Conservation (phyloP, 2,113 vertebrate genomes). For the cat (Felis catus) region F.catus_Fca126_mat1.0 CM031413.1:88277001-88277500, state of each 20-base stretch:
- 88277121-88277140: not conserved
- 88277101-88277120: not conserved
- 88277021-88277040: not conserved
- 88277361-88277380: not conserved
- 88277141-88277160: not conserved
- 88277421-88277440: rapidly evolving
- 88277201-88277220: not conserved
- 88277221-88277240: not conserved
- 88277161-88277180: not conserved
- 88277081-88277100: not conserved
- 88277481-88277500: not conserved
- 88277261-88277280: not conserved
- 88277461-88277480: not conserved
- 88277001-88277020: not conserved
- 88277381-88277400: not conserved
- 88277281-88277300: not conserved
- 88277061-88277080: not conserved
- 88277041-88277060: not conserved
- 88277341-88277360: not conserved
- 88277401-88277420: not conserved
- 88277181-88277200: not conserved
- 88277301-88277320: not conserved
- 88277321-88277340: not conserved
- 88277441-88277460: not conserved
- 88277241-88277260: not conserved